Evolutionary conservation across 2,888 invertebrate genomes (phyloP).

Genomic region (Drosophila suboccidentalis): DNA sequence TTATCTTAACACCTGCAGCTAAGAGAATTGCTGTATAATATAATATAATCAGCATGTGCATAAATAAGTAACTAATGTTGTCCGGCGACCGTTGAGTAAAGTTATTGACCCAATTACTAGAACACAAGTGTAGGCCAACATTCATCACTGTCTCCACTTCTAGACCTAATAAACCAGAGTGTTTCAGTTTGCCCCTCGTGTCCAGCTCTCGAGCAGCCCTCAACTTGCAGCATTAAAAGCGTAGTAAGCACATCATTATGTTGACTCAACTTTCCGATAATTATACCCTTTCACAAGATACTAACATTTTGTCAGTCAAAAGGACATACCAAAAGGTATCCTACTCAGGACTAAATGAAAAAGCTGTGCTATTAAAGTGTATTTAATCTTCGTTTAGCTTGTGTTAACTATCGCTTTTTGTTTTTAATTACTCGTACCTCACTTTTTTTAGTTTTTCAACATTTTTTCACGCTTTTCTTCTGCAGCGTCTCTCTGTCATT

Average conservation of each 20-base stretch:
- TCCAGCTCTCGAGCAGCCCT: neutral
- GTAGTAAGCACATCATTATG: constrained; percentile 60
- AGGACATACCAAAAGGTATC: neutral
- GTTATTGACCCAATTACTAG: constrained; percentile 41
- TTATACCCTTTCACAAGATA: constrained; percentile 4
- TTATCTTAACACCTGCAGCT: neutral
- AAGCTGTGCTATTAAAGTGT: neutral
- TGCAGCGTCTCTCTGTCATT: constrained; percentile 38
- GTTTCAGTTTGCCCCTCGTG: constrained; percentile 17
- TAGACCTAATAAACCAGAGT: constrained; percentile 40
- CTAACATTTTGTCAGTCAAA: neutral
- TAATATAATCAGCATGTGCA: constrained; percentile 21
- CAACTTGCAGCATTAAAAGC: constrained; percentile 19
- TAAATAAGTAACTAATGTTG: constrained; percentile 14
- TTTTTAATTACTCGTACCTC: constrained; percentile 64
- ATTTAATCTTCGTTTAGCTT: neutral
- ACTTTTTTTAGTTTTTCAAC: constrained; percentile 4
- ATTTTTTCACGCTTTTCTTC: neutral
- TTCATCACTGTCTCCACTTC: constrained; percentile 46
- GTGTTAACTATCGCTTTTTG: neutral
- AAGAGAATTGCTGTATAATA: neutral
- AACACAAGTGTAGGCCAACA: constrained; percentile 13
- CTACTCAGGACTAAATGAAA: neutral
- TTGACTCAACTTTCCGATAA: constrained; percentile 56
- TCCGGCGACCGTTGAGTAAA: constrained; percentile 7